phyloP scores from a whole-genome alignment of 2,888 invertebrate species.

The Nomada flava region DNA sequence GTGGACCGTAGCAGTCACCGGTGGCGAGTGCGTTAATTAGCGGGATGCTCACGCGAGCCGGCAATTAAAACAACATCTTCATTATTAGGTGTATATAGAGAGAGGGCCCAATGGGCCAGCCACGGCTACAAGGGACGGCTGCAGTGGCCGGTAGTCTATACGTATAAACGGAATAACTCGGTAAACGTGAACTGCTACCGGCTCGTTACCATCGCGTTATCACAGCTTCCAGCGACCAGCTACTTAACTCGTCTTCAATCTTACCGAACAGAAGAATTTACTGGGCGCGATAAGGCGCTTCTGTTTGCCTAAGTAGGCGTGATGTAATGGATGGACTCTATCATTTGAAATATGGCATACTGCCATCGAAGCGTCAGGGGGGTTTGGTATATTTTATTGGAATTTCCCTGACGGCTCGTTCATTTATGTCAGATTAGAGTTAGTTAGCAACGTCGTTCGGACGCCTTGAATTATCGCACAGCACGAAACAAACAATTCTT shows the following conservation, averaged over 20 bases:
- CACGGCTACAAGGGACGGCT: slow-evolving; percentile 35
- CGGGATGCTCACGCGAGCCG: slow-evolving; percentile 83
- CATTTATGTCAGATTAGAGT: too few species aligned
- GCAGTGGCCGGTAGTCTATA: slow-evolving; percentile 43
- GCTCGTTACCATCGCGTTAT: slow-evolving; percentile 68
- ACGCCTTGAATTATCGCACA: too few species aligned
- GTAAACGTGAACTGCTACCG: slow-evolving; percentile 54
- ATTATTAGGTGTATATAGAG: slow-evolving; percentile 81
- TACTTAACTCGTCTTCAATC: slow-evolving; percentile 64
- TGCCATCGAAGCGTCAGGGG: too few species aligned
- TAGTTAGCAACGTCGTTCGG: too few species aligned
- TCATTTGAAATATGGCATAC: too few species aligned
- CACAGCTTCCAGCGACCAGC: slow-evolving; percentile 39
- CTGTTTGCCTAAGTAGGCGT: slow-evolving; percentile 7
- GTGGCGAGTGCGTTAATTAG: slow-evolving; percentile 84
- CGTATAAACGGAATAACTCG: slow-evolving; percentile 68
- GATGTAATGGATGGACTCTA: too few species aligned
- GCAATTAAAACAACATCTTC: slow-evolving; percentile 84
- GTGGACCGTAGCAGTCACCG: slow-evolving; percentile 74
- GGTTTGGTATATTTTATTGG: too few species aligned
- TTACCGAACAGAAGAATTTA: slow-evolving; percentile 46
- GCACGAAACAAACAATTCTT: too few species aligned
- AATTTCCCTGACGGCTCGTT: too few species aligned
- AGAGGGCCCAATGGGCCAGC: slow-evolving; percentile 65
- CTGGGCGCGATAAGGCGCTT: slow-evolving; percentile 35